Evolutionary conservation across 2,113 vertebrate genomes (phyloP), one percentile per base, ranked within the genome.

Genomic region (Petroica traversi): DNA sequence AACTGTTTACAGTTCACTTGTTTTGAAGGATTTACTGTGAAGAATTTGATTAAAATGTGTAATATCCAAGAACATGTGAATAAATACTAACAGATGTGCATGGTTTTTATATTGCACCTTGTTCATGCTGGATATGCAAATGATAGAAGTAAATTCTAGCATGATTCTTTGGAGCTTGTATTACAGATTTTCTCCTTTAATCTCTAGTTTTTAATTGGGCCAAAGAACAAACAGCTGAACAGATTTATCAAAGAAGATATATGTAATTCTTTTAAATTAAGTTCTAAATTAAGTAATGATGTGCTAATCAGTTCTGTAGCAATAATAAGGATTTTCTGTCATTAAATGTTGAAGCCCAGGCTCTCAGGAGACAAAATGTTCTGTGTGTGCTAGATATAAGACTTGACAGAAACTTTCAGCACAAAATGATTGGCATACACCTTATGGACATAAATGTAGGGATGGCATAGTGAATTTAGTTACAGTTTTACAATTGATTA

Each of bases 161-260:
- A 76, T 40, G 75, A 48, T 69, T 93, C 69, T 93, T 69, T 52
- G 41, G 33, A 72, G 84, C 62, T 69, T 85, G 18, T 41, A 67
- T 77, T 29, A 80, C 20, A 52, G 59, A 51, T 89, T 64, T 81
- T 78, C 69, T 69, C 48, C 38, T 77, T 92, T 92, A 91, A 89
- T 92, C 89, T 95, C 40, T 46, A 80, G 20, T 67, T 93, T 95
- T 95, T 97, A 96, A 95, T 97, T 95, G 90, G 92, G 85, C 64
- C 43, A 61, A 88, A 90, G 75, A 94, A 88, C 85, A 90, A 93
- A 92, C 88, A 95, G 78, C 66, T 82, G 84, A 95, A 83, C 85
- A 96, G 95, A 79, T 95, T 93, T 94, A 80, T 95, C 75, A 71
- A 85, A 89, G 73, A 91, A 85, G 92, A 94, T 69, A 93, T 55